phyloP scores from a whole-genome alignment of 1,140 invertebrate genomes.

The Lasioglossum baleicum region DNA sequence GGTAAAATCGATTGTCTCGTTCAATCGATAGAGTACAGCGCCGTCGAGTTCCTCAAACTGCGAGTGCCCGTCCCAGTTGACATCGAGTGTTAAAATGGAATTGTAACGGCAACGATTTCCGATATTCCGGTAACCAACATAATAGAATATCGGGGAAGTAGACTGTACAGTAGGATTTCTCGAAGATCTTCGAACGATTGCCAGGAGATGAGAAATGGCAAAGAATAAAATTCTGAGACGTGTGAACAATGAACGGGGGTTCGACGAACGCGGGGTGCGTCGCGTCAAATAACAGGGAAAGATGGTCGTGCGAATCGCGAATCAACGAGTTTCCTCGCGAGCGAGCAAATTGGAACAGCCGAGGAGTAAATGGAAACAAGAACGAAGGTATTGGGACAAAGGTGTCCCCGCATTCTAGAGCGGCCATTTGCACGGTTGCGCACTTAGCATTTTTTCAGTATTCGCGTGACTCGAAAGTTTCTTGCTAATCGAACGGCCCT shows the following conservation, averaged over 20 bases:
- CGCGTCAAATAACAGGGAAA: too few species aligned
- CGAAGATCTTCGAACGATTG: too few species aligned
- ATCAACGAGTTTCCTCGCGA: too few species aligned
- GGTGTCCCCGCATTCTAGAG: constrained; percentile 15
- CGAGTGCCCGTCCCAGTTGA: too few species aligned
- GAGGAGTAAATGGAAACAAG: not conserved
- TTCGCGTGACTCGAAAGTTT: constrained; percentile 49
- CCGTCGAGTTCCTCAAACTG: not conserved
- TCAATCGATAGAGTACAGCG: too few species aligned
- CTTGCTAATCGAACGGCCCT: constrained; percentile 39
- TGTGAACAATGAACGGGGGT: not conserved
- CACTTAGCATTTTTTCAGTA: constrained; percentile 48
- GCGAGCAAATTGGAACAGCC: not conserved
- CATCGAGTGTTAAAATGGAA: too few species aligned
- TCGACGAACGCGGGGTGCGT: not conserved
- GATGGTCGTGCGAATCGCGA: too few species aligned
- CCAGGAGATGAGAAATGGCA: too few species aligned
- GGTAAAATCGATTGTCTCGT: not conserved
- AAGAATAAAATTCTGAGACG: not conserved
- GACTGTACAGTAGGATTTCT: too few species aligned
- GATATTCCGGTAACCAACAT: too few species aligned
- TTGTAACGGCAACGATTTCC: too few species aligned
- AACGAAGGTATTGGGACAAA: constrained; percentile 4
- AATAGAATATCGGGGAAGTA: too few species aligned
- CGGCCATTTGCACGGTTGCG: constrained; percentile 46